phyloP scores from a whole-genome alignment of 1,140 invertebrate genomes.

The Kradibia gibbosae region DNA sequence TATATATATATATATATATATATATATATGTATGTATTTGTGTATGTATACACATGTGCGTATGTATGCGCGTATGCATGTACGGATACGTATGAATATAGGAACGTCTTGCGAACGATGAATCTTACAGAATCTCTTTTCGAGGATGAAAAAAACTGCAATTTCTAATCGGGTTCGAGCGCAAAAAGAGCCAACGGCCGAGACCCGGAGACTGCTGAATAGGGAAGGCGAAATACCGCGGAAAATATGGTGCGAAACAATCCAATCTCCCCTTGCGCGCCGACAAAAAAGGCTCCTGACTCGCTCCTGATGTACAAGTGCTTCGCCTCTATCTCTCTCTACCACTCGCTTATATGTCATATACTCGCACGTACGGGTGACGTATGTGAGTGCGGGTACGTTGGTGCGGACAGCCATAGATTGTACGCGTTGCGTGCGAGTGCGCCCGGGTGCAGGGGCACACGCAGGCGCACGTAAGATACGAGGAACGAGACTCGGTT shows the following conservation, averaged over 20 bases:
- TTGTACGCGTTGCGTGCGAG: no score
- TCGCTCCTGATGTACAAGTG: background rate
- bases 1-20: background rate
- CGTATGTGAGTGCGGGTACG: no score
- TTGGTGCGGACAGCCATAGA: no score
- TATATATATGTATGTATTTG: background rate
- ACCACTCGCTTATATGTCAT: background rate
- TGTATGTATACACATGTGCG: background rate
- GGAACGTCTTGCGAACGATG: background rate
- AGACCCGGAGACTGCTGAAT: background rate
- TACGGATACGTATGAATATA: background rate
- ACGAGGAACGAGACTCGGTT: background rate
- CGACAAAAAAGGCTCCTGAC: conserved; percentile 2
- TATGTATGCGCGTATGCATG: background rate
- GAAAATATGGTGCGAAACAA: conserved; percentile 29
- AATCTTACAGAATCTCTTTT: background rate
- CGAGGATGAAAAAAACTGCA: background rate
- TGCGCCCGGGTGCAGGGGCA: no score
- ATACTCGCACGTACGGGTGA: no score
- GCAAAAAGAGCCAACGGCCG: background rate
- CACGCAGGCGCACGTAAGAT: no score
- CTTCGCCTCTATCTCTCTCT: background rate
- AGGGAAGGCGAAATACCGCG: conserved; percentile 1
- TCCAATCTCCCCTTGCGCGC: conserved; percentile 14
- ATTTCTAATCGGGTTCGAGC: conserved; percentile 6